Percentiles rank a stretch among this genome's conserved stretches.
phyloP scores from a whole-genome alignment of 1,140 invertebrate species.

The Cydia splendana region DNA sequence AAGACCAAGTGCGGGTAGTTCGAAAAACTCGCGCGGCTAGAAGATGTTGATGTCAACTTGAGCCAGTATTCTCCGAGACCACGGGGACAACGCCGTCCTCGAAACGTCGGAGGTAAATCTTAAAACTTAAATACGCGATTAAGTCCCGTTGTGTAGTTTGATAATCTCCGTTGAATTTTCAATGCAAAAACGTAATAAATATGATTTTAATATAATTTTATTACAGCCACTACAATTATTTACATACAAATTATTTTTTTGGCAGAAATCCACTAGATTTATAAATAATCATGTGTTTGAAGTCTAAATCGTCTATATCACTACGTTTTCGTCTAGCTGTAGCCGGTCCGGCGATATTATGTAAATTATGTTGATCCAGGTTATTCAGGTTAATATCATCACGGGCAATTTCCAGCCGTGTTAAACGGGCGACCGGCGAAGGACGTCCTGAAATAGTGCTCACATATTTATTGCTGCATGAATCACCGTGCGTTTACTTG shows the following conservation, averaged over 20 bases:
- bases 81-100: no score
- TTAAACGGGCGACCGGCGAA: constrained; percentile 69
- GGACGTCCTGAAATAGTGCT: constrained; percentile 71
- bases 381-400: constrained; percentile 52
- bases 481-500: constrained; percentile 54
- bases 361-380: constrained; percentile 47
- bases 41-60: no score
- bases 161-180: no score
- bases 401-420: constrained; percentile 61
- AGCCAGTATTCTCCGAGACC: no score
- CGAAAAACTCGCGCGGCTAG: no score
- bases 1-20: no score
- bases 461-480: constrained; percentile 62
- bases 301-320: background rate
- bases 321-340: constrained; percentile 13
- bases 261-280: background rate
- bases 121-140: no score
- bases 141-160: no score
- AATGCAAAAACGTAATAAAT: no score
- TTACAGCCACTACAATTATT: background rate
- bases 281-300: constrained; percentile 7
- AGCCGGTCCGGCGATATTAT: constrained; percentile 37
- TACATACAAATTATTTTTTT: constrained; percentile 9
- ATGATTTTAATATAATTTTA: background rate
- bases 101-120: no score